Base-by-base conservation (phyloP, 2,797 vertebrate species). In the Erethizon dorsatum region DNA sequence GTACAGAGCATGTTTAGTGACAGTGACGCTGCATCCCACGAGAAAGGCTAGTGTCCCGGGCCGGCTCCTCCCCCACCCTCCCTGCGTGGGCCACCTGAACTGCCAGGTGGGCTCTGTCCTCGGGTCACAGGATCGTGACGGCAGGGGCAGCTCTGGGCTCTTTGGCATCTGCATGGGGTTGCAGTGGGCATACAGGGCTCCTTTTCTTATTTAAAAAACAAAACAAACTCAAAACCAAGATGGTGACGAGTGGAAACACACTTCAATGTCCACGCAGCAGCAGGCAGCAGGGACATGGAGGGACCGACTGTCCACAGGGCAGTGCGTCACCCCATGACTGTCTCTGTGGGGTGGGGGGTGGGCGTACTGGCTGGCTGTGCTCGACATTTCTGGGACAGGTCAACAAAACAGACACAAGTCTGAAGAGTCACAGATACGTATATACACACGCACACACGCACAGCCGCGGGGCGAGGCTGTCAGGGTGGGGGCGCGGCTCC, bases 1-100 rank as follows among this genome's bases (percentile, higher is more conserved):
- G 15, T 52, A 94, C 96, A 98, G 80, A 69, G 84, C 77, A 87
- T 95, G 45, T 98, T 98, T 98, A 98, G 98, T 98, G 98, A 95
- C 97, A 94, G 73, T 80, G 65, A 92, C 20, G 37, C 94, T 9
- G 91, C 56, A 90, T 95, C 85, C 96, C 97, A 97, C 20, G 3
- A 37, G 8, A 84, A 67, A 52, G 83, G 77, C 22, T 45, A 9
- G 24, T 50, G 92, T 41, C 22, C 26, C 15, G 9, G 22, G 33
- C 37, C 20, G 2, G 37, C 71, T 45, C 71, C 41, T 47, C 15
- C 65, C n/a, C n/a, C 4, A 2, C 31, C 65, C 5, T 33, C n/a
- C 67, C 67, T 4, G 20, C 69, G 8, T 31, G 3, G 2, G 4
- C 69, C 41, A 14, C 41, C 22, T 9, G 6, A 17, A 17, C 71